Base-by-base conservation (phyloP, 2,113 vertebrate species). In the Osmerus eperlanus region DNA sequence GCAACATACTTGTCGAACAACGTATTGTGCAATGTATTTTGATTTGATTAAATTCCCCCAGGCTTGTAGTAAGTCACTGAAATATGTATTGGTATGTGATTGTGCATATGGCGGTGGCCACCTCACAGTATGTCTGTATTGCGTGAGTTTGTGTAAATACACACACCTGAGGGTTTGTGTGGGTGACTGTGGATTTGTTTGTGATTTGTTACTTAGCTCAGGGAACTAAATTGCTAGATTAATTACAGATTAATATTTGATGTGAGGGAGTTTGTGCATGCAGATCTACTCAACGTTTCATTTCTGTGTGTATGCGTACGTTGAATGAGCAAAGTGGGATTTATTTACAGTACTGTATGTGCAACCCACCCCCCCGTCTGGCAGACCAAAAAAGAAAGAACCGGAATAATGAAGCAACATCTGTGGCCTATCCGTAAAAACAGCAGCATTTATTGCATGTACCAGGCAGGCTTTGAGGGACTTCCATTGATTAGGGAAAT, bases 401-500 rank as follows among this genome's bases (percentile, higher is more conserved):
- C 69, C 66, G 4, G 67, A 80, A 86, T 83, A 87, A 84, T 82
- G 71, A 71, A 76, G 78, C 83, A 84, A 77, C 83, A 86, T 86
- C 84, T 86, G 82, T 65, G 78, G 70, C 25, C 71, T 65, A 53
- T 72, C 32, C 65, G 81, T 78, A 84, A 84, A 85, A 80, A 74
- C 78, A 19, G 64, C 41, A 47, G 65, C 81, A 70, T 71, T 18
- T 79, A 81, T 82, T 83, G 78, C 71, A 47, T 28, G 1, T 19
- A 61, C 67, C 15, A 59, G 72, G 68, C 53, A 68, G 79, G 74
- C 81, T 85, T 74, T 61, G 47, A 66, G 83, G 76, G 84, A 75
- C 64, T 78, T 80, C 79, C 78, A 83, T 86, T 87, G 86, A 90
- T 91, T 88, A 84, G 81, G 81, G 82, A 86, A 84, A 88, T 85